Conservation (phyloP, 2,113 vertebrate species). For the Dicentrarchus labrax region DNA sequence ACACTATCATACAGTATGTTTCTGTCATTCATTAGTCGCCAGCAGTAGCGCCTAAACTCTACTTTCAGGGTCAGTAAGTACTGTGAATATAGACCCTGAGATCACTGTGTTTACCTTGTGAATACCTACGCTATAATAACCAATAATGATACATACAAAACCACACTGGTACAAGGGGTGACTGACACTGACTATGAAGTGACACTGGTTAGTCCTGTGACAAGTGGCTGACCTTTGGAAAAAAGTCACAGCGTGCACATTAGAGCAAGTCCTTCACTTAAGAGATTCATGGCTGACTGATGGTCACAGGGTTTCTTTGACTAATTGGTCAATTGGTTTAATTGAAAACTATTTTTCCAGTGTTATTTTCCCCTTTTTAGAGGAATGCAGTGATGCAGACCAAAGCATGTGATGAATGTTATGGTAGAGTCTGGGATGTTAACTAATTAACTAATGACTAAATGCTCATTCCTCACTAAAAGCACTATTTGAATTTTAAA, state of each 20-base stretch:
- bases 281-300: not conserved
- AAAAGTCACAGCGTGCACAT: constrained; percentile 12
- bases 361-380: not conserved
- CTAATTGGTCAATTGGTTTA: not conserved
- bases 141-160: not conserved
- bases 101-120: not conserved
- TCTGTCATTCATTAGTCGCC: not conserved
- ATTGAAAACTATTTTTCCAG: constrained; percentile 11
- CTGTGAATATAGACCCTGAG: not conserved
- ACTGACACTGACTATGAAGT: not conserved
- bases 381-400: constrained; percentile 3
- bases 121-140: not conserved
- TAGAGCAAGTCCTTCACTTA: not conserved
- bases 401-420: not conserved
- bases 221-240: constrained; percentile 5
- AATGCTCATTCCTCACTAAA: not conserved
- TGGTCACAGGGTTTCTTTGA: constrained; percentile 2
- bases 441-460: not conserved
- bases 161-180: not conserved
- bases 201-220: constrained; percentile 29
- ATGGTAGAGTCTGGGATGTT: not conserved
- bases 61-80: not conserved
- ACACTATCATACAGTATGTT: not conserved
- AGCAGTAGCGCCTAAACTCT: not conserved
- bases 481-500: too few species aligned